Conservation (phyloP, 2,888 invertebrate genomes). For the Heliothis peltigera region DNA sequence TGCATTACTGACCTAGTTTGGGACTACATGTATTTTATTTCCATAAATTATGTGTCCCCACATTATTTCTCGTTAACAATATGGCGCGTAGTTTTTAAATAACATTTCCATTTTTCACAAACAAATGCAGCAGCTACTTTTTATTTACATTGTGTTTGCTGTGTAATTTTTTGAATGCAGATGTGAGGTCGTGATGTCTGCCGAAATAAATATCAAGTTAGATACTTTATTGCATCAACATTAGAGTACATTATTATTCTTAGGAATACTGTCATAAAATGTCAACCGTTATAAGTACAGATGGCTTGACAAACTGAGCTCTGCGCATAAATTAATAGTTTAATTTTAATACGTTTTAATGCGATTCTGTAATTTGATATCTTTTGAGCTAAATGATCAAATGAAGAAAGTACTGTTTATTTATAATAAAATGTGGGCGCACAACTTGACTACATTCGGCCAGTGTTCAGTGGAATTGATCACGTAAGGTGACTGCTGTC, state of each 20-base stretch:
- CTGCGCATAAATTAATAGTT: too few species aligned
- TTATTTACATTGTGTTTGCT: not conserved
- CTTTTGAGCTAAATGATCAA: not conserved
- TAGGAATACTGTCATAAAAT: too few species aligned
- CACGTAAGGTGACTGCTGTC: slow-evolving; percentile 39
- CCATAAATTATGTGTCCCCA: not conserved
- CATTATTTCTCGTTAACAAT: slow-evolving; percentile 15
- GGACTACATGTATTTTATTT: not conserved
- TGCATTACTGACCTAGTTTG: not conserved
- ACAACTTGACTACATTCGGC: slow-evolving; percentile 7
- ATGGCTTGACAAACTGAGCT: too few species aligned
- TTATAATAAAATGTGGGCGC: not conserved
- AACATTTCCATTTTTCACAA: slow-evolving; percentile 34
- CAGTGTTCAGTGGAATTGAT: slow-evolving; percentile 34
- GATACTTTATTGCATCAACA: too few species aligned
- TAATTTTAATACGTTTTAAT: too few species aligned
- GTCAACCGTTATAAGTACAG: too few species aligned
- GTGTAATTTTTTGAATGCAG: slow-evolving; percentile 9
- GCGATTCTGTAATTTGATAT: not conserved
- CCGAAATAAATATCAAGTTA: too few species aligned
- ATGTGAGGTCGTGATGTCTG: not conserved
- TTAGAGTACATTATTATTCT: too few species aligned
- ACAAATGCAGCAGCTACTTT: slow-evolving; percentile 2
- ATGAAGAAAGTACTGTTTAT: not conserved
- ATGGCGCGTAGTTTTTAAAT: slow-evolving; percentile 32